Conservation (phyloP, 2,113 vertebrate genomes). For the Aythya baeri region DNA sequence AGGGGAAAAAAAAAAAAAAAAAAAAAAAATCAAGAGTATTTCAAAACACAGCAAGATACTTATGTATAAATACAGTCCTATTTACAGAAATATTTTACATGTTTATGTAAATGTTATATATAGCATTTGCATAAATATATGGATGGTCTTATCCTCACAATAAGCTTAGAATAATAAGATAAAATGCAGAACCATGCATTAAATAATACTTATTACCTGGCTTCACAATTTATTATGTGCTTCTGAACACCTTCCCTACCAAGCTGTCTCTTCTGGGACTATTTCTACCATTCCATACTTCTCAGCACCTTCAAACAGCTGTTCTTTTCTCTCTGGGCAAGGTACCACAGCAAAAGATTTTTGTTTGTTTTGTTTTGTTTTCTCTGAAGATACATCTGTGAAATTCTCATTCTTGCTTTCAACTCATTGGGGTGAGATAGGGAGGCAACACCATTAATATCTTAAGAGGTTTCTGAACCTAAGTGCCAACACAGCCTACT, state of each 20-base stretch:
- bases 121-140: neutral
- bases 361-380: neutral
- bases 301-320: slow-evolving; percentile 31
- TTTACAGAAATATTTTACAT: neutral
- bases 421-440: fast-evolving
- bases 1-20: too few relatives aligned
- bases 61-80: neutral
- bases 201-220: slow-evolving; percentile 17
- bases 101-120: neutral
- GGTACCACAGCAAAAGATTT: neutral
- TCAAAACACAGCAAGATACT: neutral
- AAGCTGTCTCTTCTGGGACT: slow-evolving; percentile 16
- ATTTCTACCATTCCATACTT: neutral
- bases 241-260: slow-evolving; percentile 8
- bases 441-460: neutral
- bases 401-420: neutral
- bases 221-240: slow-evolving; percentile 41
- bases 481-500: neutral
- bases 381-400: neutral
- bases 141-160: neutral
- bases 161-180: neutral
- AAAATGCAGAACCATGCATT: slow-evolving; percentile 1
- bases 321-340: neutral
- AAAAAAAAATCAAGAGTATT: neutral
- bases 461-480: neutral